These are phyloP conservation scores for Suricata suricatta DNA, from an alignment of 2,113 vertebrate species.

Conservation along the genomic window DNA sequence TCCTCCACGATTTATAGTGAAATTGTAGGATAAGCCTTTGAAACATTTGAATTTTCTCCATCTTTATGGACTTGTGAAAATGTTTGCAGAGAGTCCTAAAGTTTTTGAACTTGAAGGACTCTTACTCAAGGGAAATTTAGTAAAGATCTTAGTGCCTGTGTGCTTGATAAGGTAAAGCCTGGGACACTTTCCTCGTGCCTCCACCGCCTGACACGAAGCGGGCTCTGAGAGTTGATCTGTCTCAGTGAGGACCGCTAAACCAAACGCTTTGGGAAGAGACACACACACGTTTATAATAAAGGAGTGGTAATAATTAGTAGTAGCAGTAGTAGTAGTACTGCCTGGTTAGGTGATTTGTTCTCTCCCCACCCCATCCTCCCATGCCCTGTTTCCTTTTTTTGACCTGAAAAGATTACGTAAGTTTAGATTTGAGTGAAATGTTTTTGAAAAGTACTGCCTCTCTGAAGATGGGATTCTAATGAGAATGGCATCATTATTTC, in stretches of 20 bases:
- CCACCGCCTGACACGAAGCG: not conserved
- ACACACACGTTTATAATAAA: not conserved
- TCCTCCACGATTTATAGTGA: not conserved
- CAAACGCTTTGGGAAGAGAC: not conserved
- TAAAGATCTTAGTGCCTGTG: not conserved
- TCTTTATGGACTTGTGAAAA: slow-evolving; percentile 27
- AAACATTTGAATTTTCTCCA: slow-evolving; percentile 1
- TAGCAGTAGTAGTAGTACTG: not conserved
- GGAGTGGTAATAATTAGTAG: not conserved
- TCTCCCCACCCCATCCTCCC: not conserved
- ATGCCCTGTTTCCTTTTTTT: not conserved
- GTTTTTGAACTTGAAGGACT: slow-evolving; percentile 29
- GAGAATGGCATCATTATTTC: not conserved
- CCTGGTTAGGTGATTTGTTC: not conserved
- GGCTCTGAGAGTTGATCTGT: not conserved
- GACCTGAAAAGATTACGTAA: not conserved
- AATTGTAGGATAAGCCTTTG: not conserved
- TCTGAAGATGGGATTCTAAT: slow-evolving; percentile 31
- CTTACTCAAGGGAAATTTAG: not conserved
- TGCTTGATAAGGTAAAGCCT: not conserved
- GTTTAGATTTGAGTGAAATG: slow-evolving; percentile 7
- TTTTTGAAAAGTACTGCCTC: slow-evolving; percentile 20
- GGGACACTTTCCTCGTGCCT: not conserved
- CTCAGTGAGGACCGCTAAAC: not conserved
- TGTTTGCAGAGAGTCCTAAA: slow-evolving; percentile 2